Evolutionary conservation across 2,113 vertebrate genomes (phyloP).

Genomic region (Odontesthes bonariensis): DNA sequence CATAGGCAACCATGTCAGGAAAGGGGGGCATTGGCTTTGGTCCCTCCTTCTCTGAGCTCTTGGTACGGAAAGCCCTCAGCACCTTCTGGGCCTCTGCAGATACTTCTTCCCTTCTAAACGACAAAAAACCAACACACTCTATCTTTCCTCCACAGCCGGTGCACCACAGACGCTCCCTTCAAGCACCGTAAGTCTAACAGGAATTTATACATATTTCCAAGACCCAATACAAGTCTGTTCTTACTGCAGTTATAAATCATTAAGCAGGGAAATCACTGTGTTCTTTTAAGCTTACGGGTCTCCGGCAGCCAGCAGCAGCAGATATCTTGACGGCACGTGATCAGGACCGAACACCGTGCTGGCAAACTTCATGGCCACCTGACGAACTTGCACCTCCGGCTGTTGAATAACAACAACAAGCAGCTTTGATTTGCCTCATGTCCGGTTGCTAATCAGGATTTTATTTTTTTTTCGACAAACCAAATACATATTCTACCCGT

Average conservation of each 20-base stretch:
- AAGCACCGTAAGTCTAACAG: background rate
- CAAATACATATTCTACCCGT: background rate
- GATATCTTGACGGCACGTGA: constrained; percentile 96
- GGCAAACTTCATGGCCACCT: constrained; percentile 98
- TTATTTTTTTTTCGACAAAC: background rate
- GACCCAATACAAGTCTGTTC: background rate
- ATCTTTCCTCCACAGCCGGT: background rate
- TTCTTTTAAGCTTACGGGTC: constrained; percentile 89
- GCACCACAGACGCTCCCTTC: background rate
- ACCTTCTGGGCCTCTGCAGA: constrained; percentile 91
- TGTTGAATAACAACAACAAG: constrained; percentile 60
- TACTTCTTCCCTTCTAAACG: constrained; percentile 91
- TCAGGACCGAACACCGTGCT: constrained; percentile 94
- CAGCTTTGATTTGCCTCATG: background rate
- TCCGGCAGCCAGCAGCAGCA: constrained; percentile 95
- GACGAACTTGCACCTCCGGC: constrained; percentile 98
- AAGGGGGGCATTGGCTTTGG: constrained; percentile 93
- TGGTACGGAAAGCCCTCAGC: constrained; percentile 86
- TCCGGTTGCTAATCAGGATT: background rate
- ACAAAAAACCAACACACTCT: background rate
- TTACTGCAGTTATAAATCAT: background rate
- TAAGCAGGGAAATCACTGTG: background rate
- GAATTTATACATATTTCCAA: too few relatives aligned
- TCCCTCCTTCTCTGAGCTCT: constrained; percentile 87
- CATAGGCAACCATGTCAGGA: constrained; percentile 95